Evolutionary conservation across 2,888 invertebrate species (phyloP), one percentile per base, ranked within the genome.

Genomic region (Idaea dimidiata): DNA sequence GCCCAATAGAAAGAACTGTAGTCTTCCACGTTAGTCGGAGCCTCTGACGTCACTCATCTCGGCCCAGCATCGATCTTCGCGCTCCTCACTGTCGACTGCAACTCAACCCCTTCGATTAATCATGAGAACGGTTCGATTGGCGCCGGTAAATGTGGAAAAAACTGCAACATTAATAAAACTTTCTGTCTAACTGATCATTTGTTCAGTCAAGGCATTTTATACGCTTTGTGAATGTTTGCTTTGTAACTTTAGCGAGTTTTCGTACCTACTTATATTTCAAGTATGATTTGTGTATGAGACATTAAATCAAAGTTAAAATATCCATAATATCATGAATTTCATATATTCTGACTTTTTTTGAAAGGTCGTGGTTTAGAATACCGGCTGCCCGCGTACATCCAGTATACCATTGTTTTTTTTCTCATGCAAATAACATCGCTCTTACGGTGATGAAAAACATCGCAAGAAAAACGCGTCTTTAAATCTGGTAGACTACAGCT

Each of bases 51-150:
- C 68, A 54, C 16, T 54, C 54, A 54, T 17, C 16, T 54, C n/a
- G 2, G 16, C 66, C 66, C 43, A 72, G 71, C 90, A 89, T 91
- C 86, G 90, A 90, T 90, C 89, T 89, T 85, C 76, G 73, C 79
- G 81, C 80, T 83, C 87, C 85, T 88, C 88, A 86, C 83, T 85
- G 88, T 86, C 88, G 81, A 77, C 77, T 76, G 76, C 71, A 82
- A 67, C 81, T 78, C 87, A 84, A 83, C 84, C 86, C 83, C 81
- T 83, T 82, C 88, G 84, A 89, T 91, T 89, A 89, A 91, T 91
- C 90, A 90, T 82, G 64, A 67, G 68, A 59, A 31, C 75, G 78
- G 87, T 88, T 91, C 89, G 89, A 90, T 90, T 89, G 89, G 85
- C 88, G 84, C 84, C 85, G 84, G 79, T 80, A 83, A 81, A 43